Base-by-base conservation (phyloP, 2,888 invertebrate species). In the Seira ritae region DNA sequence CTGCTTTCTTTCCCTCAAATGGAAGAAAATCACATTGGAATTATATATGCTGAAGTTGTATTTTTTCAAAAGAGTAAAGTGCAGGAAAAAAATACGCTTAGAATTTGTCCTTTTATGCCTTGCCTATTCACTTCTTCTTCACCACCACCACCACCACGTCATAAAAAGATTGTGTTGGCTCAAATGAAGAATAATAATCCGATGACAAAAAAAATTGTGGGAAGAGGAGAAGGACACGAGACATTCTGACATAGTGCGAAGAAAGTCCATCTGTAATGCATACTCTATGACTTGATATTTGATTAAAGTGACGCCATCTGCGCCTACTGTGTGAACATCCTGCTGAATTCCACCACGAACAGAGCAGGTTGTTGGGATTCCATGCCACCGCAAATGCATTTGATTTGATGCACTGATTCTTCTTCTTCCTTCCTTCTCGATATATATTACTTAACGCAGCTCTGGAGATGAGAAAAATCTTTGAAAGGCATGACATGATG, bases 41-140 rank as follows among this genome's bases (percentile, higher is more conserved):
- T 76, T 75, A 81, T 71, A 71, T 82, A 82, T 77, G 77, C 22
- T 69, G 73, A 68, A 81, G 72, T 65, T 46, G 62, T 77, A 73
- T 78, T 78, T 50, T 10, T 75, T 65, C 50, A 31, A 19, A 8
- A 3, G 19, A 8, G 62, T 20, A 62, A 62, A 20, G 2, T 8
- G 62, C 20, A 62, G 20, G 4, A 62, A 62, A 62, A 62, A n/a
- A 50, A 50, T n/a, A 50, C 17, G 1, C 12, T 50, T 12, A 15
- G 50, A 50, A 15, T 62, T 62, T 22, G 62, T 62, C 62, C 20
- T 55, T 12, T 17, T 20, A 20, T 55, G 3, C 55, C 55, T 62
- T 62, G 10, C 20, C n/a, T 62, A 8, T 62, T 50, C 50, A 1
- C 3, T 55, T 3, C 55, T 55, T n/a, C 55, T 4, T 69, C 67